Percentiles rank a stretch among this genome's conserved stretches.
Conservation (phyloP, 1,140 invertebrate species). For the Brachionus koreanus region DNA sequence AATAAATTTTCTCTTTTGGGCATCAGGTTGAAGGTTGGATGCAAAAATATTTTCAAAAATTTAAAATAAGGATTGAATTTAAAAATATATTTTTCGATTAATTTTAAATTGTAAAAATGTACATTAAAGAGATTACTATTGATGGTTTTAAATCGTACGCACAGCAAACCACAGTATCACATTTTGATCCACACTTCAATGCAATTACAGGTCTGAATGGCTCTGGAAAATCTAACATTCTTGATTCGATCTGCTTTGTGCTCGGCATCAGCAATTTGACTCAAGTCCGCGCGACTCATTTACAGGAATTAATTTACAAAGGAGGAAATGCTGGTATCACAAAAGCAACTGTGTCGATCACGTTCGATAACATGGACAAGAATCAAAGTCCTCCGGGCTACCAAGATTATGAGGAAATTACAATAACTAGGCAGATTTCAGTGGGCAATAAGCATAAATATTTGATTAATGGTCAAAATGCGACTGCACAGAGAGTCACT, state of each 20-base stretch:
- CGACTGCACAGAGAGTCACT: constrained; percentile 79
- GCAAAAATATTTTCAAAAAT: background rate
- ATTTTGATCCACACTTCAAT: constrained; percentile 91
- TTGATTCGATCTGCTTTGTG: constrained; percentile 96
- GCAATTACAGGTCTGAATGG: constrained; percentile 98
- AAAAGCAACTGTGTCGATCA: constrained; percentile 90
- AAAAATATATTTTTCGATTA: background rate
- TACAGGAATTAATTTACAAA: constrained; percentile 95
- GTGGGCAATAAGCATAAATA: constrained; percentile 77
- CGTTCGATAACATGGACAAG: constrained; percentile 86
- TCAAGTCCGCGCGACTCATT: constrained; percentile 78
- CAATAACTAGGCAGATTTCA: constrained; percentile 73
- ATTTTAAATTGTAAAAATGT: constrained; percentile 65
- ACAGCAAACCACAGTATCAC: constrained; percentile 81
- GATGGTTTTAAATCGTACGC: constrained; percentile 99
- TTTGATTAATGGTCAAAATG: constrained; percentile 85
- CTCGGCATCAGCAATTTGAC: constrained; percentile 88
- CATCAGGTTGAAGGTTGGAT: background rate
- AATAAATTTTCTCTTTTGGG: background rate
- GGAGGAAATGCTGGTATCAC: constrained; percentile 91
- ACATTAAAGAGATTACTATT: constrained; percentile 85
- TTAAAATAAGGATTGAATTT: background rate
- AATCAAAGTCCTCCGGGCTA: constrained; percentile 82
- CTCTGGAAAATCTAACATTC: constrained; percentile 95
- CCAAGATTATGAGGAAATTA: constrained; percentile 85